These are phyloP conservation scores for Spea hammondii DNA, from an alignment of 2,797 vertebrate species.

Conservation along the genomic window DNA sequence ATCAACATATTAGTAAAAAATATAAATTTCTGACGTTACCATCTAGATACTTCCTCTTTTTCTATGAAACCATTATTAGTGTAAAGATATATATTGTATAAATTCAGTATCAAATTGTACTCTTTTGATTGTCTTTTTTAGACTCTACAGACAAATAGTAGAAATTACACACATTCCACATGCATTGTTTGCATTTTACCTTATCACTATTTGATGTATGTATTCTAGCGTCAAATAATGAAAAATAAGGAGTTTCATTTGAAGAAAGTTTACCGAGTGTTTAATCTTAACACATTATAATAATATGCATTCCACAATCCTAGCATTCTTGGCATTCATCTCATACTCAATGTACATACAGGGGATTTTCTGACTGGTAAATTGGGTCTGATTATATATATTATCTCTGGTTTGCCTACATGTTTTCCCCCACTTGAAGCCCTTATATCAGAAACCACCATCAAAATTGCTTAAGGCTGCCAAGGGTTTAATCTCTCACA, in stretches of 20 bases:
- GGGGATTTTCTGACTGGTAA: no score
- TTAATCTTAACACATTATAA: neutral
- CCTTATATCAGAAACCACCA: neutral
- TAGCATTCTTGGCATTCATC: slow-evolving; percentile 38
- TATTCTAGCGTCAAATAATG: neutral
- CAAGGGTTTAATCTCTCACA: neutral
- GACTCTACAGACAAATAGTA: neutral
- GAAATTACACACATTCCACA: slow-evolving; percentile 31
- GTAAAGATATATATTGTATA: no score
- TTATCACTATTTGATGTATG: slow-evolving; percentile 15
- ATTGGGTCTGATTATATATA: no score
- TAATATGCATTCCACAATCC: slow-evolving; percentile 12
- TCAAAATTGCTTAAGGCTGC: neutral
- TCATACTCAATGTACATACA: slow-evolving; percentile 15
- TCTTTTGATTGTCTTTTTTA: no score
- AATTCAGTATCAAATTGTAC: no score
- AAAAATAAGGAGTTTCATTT: slow-evolving; percentile 16
- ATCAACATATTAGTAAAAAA: no score
- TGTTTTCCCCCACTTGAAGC: slow-evolving; percentile 9
- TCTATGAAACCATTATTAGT: no score
- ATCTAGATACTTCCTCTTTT: no score
- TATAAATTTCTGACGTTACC: no score
- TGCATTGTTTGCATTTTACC: neutral
- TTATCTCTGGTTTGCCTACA: neutral
- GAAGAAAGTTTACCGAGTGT: slow-evolving; percentile 5